phyloP scores from a whole-genome alignment of 1,140 invertebrate species.

The Oryctes rhinoceros region DNA sequence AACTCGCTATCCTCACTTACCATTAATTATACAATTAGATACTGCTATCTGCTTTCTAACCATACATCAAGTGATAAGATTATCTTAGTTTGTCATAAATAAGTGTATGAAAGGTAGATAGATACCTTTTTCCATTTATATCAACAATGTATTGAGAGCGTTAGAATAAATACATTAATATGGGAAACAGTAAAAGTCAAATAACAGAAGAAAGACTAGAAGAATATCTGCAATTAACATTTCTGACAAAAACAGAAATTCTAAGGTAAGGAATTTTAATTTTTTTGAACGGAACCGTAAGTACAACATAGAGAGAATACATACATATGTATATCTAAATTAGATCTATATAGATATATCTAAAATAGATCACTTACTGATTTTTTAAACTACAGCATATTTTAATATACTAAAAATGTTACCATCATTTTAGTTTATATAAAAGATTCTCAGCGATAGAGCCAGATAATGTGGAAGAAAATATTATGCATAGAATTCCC shows the following conservation, averaged over 20 bases:
- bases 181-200: slow-evolving; percentile 61
- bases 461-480: slow-evolving; percentile 58
- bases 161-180: slow-evolving; percentile 48
- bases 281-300: no score
- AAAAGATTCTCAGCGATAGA: slow-evolving; percentile 64
- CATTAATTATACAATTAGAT: background rate
- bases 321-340: no score
- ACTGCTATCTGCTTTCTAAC: background rate
- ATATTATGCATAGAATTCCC: slow-evolving; percentile 64
- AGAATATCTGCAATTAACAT: slow-evolving; percentile 67
- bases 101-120: background rate
- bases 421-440: slow-evolving; percentile 62
- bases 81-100: background rate
- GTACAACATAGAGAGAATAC: no score
- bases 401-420: slow-evolving; percentile 29
- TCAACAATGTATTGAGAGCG: background rate
- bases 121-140: background rate
- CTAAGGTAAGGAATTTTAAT: slow-evolving; percentile 62
- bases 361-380: no score
- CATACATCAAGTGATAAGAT: slow-evolving; percentile 12
- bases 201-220: slow-evolving; percentile 66
- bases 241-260: slow-evolving; percentile 68
- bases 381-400: no score
- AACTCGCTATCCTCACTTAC: background rate
- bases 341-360: no score